phyloP scores from a whole-genome alignment of 2,888 invertebrate species.

The Yponomeuta malinellus region DNA sequence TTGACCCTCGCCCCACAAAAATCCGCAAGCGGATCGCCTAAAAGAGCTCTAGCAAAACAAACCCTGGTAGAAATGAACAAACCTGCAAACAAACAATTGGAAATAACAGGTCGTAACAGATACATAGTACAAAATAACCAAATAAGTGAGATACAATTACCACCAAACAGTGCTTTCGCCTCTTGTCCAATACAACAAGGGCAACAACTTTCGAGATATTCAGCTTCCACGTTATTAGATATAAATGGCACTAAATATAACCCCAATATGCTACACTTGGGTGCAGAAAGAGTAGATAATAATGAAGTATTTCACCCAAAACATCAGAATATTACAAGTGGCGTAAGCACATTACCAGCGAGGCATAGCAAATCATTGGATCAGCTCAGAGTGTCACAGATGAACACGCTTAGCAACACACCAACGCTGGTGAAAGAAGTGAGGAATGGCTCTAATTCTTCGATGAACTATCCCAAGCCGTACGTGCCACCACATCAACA shows the following conservation, averaged over 20 bases:
- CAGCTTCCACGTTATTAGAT: slow-evolving; percentile 75
- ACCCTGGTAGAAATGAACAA: slow-evolving; percentile 57
- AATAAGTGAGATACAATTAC: slow-evolving; percentile 70
- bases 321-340: slow-evolving; percentile 56
- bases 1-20: slow-evolving; percentile 78
- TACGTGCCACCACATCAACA: slow-evolving; percentile 60
- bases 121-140: slow-evolving; percentile 73
- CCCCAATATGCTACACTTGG: slow-evolving; percentile 40
- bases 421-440: slow-evolving; percentile 49
- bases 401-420: slow-evolving; percentile 43
- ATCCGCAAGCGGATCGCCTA: slow-evolving; percentile 62
- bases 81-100: slow-evolving; percentile 62
- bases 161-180: slow-evolving; percentile 57
- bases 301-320: slow-evolving; percentile 54
- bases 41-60: slow-evolving; percentile 65
- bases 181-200: slow-evolving; percentile 66
- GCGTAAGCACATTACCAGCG: slow-evolving; percentile 77
- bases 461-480: slow-evolving; percentile 64
- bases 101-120: slow-evolving; percentile 66
- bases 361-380: slow-evolving; percentile 90
- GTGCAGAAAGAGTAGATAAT: slow-evolving; percentile 46
- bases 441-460: slow-evolving; percentile 57
- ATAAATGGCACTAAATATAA: slow-evolving; percentile 49
- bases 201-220: slow-evolving; percentile 73
- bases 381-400: slow-evolving; percentile 79